Evolutionary conservation across 2,113 vertebrate genomes (phyloP).

Genomic region (Eleginops maclovinus): DNA sequence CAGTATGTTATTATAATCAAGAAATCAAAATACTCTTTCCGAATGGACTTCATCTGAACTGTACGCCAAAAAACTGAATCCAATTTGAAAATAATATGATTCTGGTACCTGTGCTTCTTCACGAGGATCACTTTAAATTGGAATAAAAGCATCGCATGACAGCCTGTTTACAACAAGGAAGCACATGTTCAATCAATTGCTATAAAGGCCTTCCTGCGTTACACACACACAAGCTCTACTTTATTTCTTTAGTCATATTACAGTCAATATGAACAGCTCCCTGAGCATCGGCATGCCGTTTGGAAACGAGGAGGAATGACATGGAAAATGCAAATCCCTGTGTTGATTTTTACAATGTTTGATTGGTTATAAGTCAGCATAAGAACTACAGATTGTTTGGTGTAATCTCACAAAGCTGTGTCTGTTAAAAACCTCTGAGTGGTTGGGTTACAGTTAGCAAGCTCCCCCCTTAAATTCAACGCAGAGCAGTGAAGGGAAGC

Average conservation of each 20-base stretch:
- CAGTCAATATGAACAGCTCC: not conserved
- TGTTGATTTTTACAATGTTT: too few relatives aligned
- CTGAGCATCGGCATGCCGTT: not conserved
- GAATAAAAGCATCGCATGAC: slow-evolving; percentile 40
- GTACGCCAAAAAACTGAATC: slow-evolving; percentile 12
- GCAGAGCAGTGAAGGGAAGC: slow-evolving; percentile 27
- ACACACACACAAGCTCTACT: not conserved
- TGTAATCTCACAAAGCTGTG: slow-evolving; percentile 2
- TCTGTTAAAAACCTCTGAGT: slow-evolving; percentile 26
- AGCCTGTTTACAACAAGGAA: slow-evolving; percentile 40
- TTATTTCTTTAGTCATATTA: not conserved
- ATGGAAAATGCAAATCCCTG: too few relatives aligned
- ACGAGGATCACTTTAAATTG: slow-evolving; percentile 41
- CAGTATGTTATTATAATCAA: slow-evolving; percentile 31
- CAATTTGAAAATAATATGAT: slow-evolving; percentile 33
- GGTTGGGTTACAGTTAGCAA: not conserved
- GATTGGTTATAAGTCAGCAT: not conserved
- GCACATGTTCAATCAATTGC: slow-evolving; percentile 29
- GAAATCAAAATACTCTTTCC: slow-evolving; percentile 5
- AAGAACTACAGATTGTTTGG: not conserved
- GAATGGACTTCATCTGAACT: not conserved
- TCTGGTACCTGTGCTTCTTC: slow-evolving; percentile 34
- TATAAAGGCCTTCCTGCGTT: not conserved
- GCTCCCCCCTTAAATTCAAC: slow-evolving; percentile 9
- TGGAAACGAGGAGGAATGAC: too few relatives aligned